phyloP scores from a whole-genome alignment of 2,113 vertebrate genomes.

The Crotophaga sulcirostris region DNA sequence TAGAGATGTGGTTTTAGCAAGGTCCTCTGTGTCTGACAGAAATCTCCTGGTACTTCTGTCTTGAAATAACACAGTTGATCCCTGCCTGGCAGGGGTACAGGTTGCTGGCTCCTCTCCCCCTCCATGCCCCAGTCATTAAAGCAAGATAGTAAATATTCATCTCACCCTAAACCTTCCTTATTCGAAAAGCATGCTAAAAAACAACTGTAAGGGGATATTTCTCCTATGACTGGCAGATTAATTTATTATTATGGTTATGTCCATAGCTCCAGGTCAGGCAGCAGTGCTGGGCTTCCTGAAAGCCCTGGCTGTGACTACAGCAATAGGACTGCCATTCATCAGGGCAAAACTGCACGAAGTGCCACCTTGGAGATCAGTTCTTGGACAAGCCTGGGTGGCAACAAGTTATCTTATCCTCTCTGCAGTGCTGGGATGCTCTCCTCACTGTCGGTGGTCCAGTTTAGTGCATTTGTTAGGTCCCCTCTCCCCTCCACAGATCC shows the following conservation, averaged over 20 bases:
- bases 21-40: neutral
- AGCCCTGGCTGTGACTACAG: neutral
- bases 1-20: neutral
- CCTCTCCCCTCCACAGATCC: neutral
- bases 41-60: neutral
- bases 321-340: rapidly evolving
- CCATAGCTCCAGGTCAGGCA: neutral
- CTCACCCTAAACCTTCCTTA: neutral
- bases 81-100: neutral
- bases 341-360: neutral
- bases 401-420: neutral
- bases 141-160: neutral
- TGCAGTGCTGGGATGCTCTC: neutral
- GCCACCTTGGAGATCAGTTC: neutral
- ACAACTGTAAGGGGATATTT: neutral
- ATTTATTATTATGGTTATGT: neutral
- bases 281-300: neutral
- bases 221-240: neutral
- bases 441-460: neutral
- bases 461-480: rapidly evolving
- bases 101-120: neutral
- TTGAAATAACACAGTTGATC: neutral
- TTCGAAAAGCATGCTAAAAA: neutral
- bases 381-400: neutral
- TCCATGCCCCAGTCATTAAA: neutral